Conservation (phyloP, 2,113 vertebrate species). For the Sterna hirundo region DNA sequence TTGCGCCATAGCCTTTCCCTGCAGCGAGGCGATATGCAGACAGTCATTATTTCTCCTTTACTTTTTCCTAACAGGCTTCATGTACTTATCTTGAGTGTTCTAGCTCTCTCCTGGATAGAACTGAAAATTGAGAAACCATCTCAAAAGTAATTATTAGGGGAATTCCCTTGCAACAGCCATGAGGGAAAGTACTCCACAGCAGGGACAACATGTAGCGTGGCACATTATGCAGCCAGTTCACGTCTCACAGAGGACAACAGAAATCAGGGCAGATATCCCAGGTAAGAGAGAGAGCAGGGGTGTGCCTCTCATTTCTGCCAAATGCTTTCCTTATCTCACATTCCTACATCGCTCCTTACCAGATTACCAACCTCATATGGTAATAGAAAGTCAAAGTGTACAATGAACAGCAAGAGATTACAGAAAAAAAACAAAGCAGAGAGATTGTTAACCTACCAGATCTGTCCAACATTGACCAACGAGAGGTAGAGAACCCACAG, state of each 20-base stretch:
- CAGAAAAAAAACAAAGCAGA: not conserved
- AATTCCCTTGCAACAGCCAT: not conserved
- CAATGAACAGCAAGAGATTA: not conserved
- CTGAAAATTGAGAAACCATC: not conserved
- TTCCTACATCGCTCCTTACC: not conserved
- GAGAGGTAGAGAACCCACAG: constrained; percentile 94
- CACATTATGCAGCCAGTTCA: fast-evolving
- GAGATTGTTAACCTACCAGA: constrained; percentile 81
- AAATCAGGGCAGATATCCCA: not conserved
- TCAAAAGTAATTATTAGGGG: not conserved
- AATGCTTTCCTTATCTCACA: not conserved
- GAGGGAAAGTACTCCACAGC: not conserved
- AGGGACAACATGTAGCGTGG: fast-evolving
- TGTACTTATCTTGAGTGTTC: not conserved
- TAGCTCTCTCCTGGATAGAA: not conserved
- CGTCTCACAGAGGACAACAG: not conserved
- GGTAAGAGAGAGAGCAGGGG: not conserved
- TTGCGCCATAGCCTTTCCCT: not conserved
- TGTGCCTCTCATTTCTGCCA: not conserved
- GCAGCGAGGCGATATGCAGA: not conserved
- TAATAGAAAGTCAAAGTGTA: fast-evolving
- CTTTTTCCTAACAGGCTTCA: not conserved
- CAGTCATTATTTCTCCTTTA: not conserved
- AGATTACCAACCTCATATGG: not conserved
- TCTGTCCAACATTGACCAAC: constrained; percentile 89